Conservation (phyloP, 1,140 invertebrate genomes). For the Pomacea maculata region DNA sequence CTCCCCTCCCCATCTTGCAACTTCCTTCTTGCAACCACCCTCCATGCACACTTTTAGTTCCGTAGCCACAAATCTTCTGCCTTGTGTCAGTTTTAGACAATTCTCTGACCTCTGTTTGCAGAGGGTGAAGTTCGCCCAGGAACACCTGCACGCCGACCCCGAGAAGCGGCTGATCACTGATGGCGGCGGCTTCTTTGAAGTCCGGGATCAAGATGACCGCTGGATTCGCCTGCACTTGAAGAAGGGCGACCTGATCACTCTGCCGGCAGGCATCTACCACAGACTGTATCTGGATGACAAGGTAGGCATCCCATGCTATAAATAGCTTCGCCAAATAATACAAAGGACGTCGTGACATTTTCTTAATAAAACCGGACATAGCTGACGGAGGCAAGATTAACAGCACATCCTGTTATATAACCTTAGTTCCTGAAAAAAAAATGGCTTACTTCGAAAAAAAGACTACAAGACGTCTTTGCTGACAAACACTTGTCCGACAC, state of each 20-base stretch:
- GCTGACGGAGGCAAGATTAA: too few relatives aligned
- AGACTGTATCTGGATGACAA: conserved; percentile 85
- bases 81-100: not conserved
- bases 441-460: too few relatives aligned
- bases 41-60: too few relatives aligned
- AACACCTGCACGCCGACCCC: conserved; percentile 96
- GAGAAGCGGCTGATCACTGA: conserved; percentile 89
- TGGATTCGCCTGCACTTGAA: conserved; percentile 91
- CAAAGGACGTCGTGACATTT: too few relatives aligned
- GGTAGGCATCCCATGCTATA: conserved; percentile 36
- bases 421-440: too few relatives aligned
- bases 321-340: too few relatives aligned
- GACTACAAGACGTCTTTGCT: too few relatives aligned
- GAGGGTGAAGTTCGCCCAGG: conserved; percentile 86
- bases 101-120: conserved; percentile 43
- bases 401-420: too few relatives aligned
- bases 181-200: conserved; percentile 94
- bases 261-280: conserved; percentile 96
- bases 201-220: conserved; percentile 77
- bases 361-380: too few relatives aligned
- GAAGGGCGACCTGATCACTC: conserved; percentile 87
- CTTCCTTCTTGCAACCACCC: not conserved
- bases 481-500: too few relatives aligned
- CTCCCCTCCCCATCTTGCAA: not conserved
- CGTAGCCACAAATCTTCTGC: too few relatives aligned